phyloP scores from a whole-genome alignment of 2,113 vertebrate genomes.

The Otolemur garnettii region DNA sequence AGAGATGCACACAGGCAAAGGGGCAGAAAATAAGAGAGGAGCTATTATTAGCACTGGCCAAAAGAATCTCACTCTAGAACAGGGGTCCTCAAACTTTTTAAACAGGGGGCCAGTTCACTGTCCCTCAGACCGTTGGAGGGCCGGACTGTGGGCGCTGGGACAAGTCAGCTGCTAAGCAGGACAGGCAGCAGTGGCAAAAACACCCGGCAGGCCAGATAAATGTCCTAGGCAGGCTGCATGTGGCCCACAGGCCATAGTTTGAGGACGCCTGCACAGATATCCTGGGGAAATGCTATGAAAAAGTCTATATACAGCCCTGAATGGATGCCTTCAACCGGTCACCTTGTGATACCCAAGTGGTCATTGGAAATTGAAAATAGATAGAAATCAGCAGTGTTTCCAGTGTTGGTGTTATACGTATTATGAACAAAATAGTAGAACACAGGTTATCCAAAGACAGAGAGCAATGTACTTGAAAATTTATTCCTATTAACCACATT shows the following conservation, averaged over 20 bases:
- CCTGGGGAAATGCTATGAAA: neutral
- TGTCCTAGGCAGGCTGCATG: too few species aligned
- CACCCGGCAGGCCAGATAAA: too few species aligned
- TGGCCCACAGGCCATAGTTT: too few species aligned
- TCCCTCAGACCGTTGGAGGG: too few species aligned
- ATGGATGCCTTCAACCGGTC: neutral
- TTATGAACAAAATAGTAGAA: neutral
- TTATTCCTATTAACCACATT: neutral
- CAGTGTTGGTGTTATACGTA: neutral
- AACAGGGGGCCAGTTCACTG: too few species aligned
- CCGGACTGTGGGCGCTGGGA: too few species aligned
- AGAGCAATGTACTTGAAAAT: neutral
- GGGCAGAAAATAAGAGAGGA: neutral
- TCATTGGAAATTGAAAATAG: neutral
- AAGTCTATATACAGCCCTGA: neutral
- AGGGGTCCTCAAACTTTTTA: too few species aligned
- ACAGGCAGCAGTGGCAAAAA: too few species aligned
- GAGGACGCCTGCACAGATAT: too few species aligned
- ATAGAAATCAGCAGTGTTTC: neutral
- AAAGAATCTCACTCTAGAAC: neutral
- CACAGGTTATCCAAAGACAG: neutral
- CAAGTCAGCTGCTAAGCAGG: too few species aligned
- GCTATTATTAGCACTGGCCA: neutral
- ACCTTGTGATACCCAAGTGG: neutral
- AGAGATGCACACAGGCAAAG: neutral